Conservation (phyloP, 2,113 vertebrate species). For the Cairina moschata region DNA sequence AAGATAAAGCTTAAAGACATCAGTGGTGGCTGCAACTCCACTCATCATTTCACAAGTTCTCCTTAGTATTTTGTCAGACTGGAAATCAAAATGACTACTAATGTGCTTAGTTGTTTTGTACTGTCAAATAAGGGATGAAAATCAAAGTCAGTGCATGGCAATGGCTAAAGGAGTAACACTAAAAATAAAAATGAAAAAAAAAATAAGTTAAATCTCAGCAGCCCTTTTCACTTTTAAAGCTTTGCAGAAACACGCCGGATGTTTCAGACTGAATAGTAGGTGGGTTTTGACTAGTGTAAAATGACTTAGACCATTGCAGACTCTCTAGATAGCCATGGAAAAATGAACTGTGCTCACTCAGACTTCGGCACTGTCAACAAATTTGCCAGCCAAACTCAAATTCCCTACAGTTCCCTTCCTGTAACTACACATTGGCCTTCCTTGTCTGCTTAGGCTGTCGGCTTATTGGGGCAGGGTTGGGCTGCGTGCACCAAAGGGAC, state of each 20-base stretch:
- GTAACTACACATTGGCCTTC: background rate
- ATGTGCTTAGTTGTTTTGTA: background rate
- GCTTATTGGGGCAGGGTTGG: accelerated
- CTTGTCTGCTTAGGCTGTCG: background rate
- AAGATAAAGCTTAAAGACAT: background rate
- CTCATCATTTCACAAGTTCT: background rate
- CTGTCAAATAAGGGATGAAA: background rate
- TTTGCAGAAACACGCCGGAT: background rate
- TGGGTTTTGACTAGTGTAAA: background rate
- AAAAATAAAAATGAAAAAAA: background rate
- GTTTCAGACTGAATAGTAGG: background rate
- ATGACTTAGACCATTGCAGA: background rate
- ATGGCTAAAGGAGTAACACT: background rate
- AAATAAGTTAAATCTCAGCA: background rate
- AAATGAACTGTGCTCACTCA: background rate
- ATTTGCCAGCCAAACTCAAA: background rate
- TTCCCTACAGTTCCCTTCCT: background rate
- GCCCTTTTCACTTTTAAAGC: background rate
- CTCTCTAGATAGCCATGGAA: background rate
- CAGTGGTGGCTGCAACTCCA: background rate
- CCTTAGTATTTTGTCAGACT: background rate
- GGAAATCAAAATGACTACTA: background rate
- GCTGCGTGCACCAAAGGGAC: background rate
- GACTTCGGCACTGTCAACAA: background rate
- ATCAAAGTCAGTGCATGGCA: background rate